Percentiles rank a stretch among this genome's conserved stretches.
Evolutionary conservation across 2,888 invertebrate species (phyloP).

Genomic region (Colostygia pectinataria): DNA sequence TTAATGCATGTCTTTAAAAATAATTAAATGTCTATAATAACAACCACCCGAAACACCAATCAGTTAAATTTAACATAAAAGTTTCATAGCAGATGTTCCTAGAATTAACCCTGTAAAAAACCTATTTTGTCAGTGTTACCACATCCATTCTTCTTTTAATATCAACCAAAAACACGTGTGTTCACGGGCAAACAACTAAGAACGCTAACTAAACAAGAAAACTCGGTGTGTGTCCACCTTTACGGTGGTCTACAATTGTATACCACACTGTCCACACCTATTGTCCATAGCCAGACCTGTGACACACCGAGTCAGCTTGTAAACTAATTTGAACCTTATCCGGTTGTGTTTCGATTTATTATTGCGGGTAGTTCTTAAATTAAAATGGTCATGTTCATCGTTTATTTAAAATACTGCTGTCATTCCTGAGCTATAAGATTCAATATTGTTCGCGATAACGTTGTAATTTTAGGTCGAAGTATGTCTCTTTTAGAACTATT

Average conservation of each 20-base stretch:
- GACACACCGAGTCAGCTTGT: background rate
- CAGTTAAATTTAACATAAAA: too few relatives aligned
- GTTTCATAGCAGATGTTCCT: too few relatives aligned
- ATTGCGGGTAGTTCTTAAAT: background rate
- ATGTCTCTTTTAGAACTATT: background rate
- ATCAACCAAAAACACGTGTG: conserved; percentile 39
- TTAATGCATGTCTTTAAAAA: too few relatives aligned
- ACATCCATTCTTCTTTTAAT: conserved; percentile 31
- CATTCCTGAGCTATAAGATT: background rate
- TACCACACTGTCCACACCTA: conserved; percentile 47
- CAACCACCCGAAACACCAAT: too few relatives aligned
- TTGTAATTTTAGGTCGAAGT: background rate
- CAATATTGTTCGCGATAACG: background rate
- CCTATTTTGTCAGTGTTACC: conserved; percentile 3
- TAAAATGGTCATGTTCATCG: background rate
- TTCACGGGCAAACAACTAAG: conserved; percentile 54
- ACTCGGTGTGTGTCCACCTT: conserved; percentile 58
- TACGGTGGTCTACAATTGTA: conserved; percentile 62
- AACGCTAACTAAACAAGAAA: conserved; percentile 65
- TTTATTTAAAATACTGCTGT: background rate
- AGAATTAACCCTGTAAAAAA: too few relatives aligned
- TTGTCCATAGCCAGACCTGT: conserved; percentile 41
- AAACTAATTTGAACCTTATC: background rate
- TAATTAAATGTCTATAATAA: too few relatives aligned
- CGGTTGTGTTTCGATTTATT: background rate